Conservation (phyloP, 2,797 vertebrate genomes). For the Chloroceryle amazona region DNA sequence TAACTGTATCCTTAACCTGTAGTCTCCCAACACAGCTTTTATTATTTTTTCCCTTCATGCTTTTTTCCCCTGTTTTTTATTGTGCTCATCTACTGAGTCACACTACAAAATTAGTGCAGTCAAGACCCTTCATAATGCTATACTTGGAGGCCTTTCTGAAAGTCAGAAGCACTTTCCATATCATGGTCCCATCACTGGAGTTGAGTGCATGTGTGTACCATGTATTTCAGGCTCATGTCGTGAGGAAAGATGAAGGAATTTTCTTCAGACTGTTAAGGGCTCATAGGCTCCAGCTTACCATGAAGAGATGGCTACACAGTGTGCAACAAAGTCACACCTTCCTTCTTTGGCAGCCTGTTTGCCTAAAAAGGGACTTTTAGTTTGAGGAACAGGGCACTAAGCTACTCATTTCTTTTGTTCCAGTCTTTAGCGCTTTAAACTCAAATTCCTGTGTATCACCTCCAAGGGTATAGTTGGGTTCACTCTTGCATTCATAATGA, state of each 20-base stretch:
- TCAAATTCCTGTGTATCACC: neutral
- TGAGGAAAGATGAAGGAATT: neutral
- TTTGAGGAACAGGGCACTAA: neutral
- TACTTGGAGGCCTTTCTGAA: neutral
- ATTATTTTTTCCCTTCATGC: rapidly evolving
- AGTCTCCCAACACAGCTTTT: neutral
- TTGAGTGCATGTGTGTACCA: neutral
- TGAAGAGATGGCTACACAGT: neutral
- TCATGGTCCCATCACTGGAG: neutral
- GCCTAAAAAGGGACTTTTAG: neutral
- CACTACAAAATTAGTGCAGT: neutral
- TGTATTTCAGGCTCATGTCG: neutral
- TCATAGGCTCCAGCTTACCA: neutral
- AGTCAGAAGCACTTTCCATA: neutral
- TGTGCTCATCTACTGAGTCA: neutral
- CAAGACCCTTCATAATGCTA: rapidly evolving
- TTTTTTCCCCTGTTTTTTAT: rapidly evolving
- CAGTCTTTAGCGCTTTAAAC: neutral
- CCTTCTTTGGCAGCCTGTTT: neutral
- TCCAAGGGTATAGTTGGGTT: neutral
- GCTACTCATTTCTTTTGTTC: neutral
- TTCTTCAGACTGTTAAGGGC: neutral
- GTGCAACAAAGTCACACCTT: neutral
- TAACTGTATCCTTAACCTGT: neutral
- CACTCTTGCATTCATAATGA: neutral